Evolutionary conservation across 2,113 vertebrate species (phyloP).

Genomic region (Tragulus kanchil): DNA sequence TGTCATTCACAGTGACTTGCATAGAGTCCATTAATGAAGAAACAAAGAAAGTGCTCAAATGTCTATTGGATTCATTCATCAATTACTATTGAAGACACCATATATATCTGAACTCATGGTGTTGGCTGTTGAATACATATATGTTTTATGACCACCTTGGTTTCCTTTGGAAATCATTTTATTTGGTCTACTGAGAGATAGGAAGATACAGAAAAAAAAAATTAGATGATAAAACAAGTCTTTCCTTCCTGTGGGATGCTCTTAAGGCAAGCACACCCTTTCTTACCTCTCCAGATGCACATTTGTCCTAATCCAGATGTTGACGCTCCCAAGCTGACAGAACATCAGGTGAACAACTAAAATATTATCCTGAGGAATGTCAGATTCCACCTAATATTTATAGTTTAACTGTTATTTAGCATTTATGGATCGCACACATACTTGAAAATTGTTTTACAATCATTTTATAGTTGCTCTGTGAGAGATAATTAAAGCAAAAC

Average conservation of each 20-base stretch:
- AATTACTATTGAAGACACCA: not conserved
- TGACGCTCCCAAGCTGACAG: not conserved
- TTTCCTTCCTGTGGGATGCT: not conserved
- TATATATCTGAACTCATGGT: not conserved
- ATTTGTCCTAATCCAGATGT: not conserved
- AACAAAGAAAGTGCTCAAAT: not conserved
- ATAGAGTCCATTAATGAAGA: not conserved
- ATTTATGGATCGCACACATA: conserved; percentile 60
- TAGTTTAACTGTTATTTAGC: conserved; percentile 67
- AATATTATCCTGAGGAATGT: conserved; percentile 41
- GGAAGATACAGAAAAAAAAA: not conserved
- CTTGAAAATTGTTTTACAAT: conserved; percentile 70
- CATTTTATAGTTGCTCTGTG: conserved; percentile 68
- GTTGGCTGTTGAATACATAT: not conserved
- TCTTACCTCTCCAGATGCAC: not conserved
- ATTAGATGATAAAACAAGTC: not conserved
- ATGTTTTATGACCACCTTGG: conserved; percentile 16
- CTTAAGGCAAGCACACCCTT: not conserved
- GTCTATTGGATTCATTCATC: not conserved
- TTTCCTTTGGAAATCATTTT: conserved; percentile 42
- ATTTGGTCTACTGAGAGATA: not conserved
- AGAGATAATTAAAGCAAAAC: conserved; percentile 77
- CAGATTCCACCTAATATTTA: conserved; percentile 9
- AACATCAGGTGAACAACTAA: not conserved
- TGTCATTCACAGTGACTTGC: not conserved